These are phyloP conservation scores for Thamnophis elegans DNA, from an alignment of 2,797 vertebrate species.

Conservation along the genomic window DNA sequence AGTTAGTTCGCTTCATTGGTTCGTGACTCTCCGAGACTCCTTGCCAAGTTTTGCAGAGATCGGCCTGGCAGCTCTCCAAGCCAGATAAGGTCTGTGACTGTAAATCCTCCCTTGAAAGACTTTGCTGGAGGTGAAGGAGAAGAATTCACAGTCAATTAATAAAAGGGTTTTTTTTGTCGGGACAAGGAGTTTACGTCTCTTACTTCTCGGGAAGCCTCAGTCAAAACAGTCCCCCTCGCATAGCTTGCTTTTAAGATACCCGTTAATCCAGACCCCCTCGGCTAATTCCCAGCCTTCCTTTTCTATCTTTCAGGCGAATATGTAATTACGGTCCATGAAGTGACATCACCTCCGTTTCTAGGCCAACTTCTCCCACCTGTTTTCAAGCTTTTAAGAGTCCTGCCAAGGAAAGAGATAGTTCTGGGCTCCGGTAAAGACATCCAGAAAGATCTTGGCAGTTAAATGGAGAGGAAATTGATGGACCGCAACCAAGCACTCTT, in stretches of 20 bases:
- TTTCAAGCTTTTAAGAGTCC: constrained; percentile 61
- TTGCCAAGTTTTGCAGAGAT: too few relatives aligned
- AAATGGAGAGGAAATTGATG: constrained; percentile 1
- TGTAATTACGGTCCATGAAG: constrained; percentile 61
- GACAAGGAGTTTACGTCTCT: too few relatives aligned
- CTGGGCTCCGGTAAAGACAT: neutral
- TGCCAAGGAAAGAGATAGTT: constrained; percentile 23
- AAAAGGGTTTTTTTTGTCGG: too few relatives aligned
- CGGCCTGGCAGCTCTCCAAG: too few relatives aligned
- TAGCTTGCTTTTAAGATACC: neutral
- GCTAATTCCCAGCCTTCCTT: neutral
- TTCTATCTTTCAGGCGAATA: constrained; percentile 57
- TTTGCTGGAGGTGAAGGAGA: too few relatives aligned
- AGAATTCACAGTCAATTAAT: too few relatives aligned
- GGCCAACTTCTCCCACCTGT: constrained; percentile 56
- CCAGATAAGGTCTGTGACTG: too few relatives aligned
- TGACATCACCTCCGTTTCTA: constrained; percentile 64
- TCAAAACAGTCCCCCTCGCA: too few relatives aligned
- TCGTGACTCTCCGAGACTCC: too few relatives aligned
- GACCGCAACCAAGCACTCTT: neutral
- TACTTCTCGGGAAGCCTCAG: too few relatives aligned
- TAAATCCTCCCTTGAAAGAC: too few relatives aligned
- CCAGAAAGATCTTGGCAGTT: constrained; percentile 8
- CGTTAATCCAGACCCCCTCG: neutral
- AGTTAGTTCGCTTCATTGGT: too few relatives aligned